Evolutionary conservation across 2,797 vertebrate genomes (phyloP), one percentile per base, ranked within the genome.

Genomic region (Novumbra hubbsi): DNA sequence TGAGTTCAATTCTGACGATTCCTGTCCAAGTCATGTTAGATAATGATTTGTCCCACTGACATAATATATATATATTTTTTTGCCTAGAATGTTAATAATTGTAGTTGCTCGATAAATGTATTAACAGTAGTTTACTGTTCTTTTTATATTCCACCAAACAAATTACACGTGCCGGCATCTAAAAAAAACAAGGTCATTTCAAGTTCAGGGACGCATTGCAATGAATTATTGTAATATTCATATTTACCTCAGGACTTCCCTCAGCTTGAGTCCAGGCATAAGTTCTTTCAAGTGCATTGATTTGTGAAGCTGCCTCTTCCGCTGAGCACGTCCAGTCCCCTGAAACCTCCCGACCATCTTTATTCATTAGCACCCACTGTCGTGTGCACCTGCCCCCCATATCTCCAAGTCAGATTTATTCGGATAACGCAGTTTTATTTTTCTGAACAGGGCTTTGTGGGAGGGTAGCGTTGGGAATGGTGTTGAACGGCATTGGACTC

Each of bases 351-450:
- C 73, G 83, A 11, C 80, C 75, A 89, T 92, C 84, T 91, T 89
- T 91, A 92, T 91, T 89, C 87, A 91, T 91, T 84, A 86, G 80
- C 34, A 3, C 34, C 34, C 73, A 76, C 85, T 84, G 83, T 79
- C 12, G 32, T 27, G 81, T 81, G 81, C 76, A 72, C 81, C 82
- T 81, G 84, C 78, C 68, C 19, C n/a, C 52, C 65, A 3, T 68
- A 91, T 91, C 90, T 90, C 83, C 81, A 91, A 92, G 83, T 91
- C 84, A 85, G 88, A 92, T 91, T 41, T 76, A 89, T 88, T 85
- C 82, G 90, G 84, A 90, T 89, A 1, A 4, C 70, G 76, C 12
- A 67, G 71, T 65, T 77, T 78, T 78, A 72, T 74, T 84, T 79
- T 76, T 6, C 70, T 81, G 63, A 62, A 9, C 34, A 24, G 69